Evolutionary conservation across 1,140 invertebrate genomes (phyloP).

Genomic region (Pogonognathellus flavescens): DNA sequence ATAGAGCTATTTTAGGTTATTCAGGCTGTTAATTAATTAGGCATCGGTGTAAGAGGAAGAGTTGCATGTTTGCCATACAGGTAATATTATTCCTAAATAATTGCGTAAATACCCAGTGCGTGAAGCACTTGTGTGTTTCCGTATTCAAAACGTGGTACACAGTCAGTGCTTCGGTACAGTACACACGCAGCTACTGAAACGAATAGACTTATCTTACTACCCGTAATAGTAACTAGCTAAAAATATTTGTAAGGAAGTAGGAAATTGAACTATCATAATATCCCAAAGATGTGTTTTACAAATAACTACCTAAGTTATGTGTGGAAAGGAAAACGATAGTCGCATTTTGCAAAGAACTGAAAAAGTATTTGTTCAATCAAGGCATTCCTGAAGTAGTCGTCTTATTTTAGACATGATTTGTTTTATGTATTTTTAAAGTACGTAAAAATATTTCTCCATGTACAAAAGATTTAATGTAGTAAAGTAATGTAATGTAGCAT

Average conservation of each 20-base stretch:
- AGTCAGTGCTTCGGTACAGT: slow-evolving; percentile 14
- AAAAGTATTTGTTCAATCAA: slow-evolving; percentile 50
- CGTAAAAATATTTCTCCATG: slow-evolving; percentile 47
- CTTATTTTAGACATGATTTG: slow-evolving; percentile 45
- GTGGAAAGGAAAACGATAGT: slow-evolving; percentile 25
- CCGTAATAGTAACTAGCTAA: slow-evolving; percentile 24
- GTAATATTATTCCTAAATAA: slow-evolving; percentile 33
- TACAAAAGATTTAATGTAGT: slow-evolving; percentile 25
- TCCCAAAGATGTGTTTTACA: slow-evolving; percentile 4
- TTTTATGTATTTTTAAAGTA: slow-evolving; percentile 48
- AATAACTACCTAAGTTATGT: background rate
- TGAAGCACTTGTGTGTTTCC: background rate
- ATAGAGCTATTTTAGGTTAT: too few relatives aligned
- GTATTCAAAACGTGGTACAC: slow-evolving; percentile 4
- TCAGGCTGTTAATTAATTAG: too few relatives aligned
- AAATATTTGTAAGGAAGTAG: background rate
- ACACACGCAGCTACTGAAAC: slow-evolving; percentile 28
- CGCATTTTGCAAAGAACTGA: slow-evolving; percentile 49
- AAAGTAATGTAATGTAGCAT: background rate
- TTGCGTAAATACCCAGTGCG: background rate
- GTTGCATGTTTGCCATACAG: slow-evolving; percentile 40
- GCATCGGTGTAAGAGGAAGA: too few relatives aligned
- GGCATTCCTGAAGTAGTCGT: slow-evolving; percentile 47
- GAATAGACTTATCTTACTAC: slow-evolving; percentile 32
- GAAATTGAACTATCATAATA: slow-evolving; percentile 34